Base-by-base conservation (phyloP, 2,888 invertebrate genomes). In the Diadegma fenestrale region DNA sequence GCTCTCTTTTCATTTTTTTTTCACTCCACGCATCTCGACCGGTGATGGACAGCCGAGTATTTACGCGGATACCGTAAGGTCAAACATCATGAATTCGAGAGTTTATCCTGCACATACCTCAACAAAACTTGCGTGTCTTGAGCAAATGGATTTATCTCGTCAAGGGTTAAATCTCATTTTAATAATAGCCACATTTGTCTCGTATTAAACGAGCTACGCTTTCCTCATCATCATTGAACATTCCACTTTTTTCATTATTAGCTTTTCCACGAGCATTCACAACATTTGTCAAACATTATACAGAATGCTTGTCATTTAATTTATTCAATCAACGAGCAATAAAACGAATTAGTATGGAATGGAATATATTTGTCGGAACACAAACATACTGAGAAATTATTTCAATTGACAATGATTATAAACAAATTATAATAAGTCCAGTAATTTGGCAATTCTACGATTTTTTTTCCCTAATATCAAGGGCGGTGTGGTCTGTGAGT, bases 71-170 rank as follows among this genome's bases (percentile, higher is more conserved):
- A 80, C 58, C 69, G 64, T 66, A 66, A 41, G 76, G 85, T 85
- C 80, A 82, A 85, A 85, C 78, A 79, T 82, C 76, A 66, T 76
- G 63, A 71, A 76, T 82, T 79, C 82, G 82, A 76, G 82, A 66
- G 51, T 68, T 75, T 73, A 33, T 73, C 69, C 48, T 48, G 41
- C 17, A 37, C 43, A 69, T 69, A 43, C 26, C 30, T 51, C 22
- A 72, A 51, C 19, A 33, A 37, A 19, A 22, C 64, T 48, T 41
- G 66, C 58, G 72, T 45, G 61, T 45, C 76, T 76, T 26, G 17
- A 26, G 12, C 48, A 76, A 76, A 82, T 73, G 66, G 68, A 48
- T 80, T 69, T 63, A 43, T 22, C 66, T 71, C 26, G 26, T 41
- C 30, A 30, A 51, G 41, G 22, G 10, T 51, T 19, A 51, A 33